Percentiles rank a stretch among this genome's conserved stretches.
Conservation (phyloP, 2,888 invertebrate genomes). For the Hybos culiciformis region DNA sequence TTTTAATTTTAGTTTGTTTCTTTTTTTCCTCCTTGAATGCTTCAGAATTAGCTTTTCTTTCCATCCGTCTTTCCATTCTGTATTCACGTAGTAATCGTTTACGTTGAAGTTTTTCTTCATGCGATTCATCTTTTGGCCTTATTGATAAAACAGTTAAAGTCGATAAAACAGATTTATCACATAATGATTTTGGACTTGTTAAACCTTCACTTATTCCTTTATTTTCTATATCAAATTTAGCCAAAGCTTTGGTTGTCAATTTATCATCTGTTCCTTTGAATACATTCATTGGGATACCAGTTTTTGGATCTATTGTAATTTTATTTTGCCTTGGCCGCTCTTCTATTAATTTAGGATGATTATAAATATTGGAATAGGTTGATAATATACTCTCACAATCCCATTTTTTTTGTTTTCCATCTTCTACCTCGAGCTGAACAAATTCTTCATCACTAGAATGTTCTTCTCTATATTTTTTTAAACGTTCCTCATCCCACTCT, state of each 20-base stretch:
- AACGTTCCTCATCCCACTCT: slow-evolving; percentile 37
- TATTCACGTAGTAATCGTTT: slow-evolving; percentile 69
- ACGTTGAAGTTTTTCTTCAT: slow-evolving; percentile 61
- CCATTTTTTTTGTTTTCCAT: slow-evolving; percentile 56
- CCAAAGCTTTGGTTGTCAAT: slow-evolving; percentile 54
- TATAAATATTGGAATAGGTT: slow-evolving; percentile 82
- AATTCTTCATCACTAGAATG: slow-evolving; percentile 43
- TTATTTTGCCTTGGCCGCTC: slow-evolving; percentile 46
- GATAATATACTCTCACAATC: slow-evolving; percentile 86
- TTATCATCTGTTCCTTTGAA: slow-evolving; percentile 45
- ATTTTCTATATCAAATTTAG: slow-evolving; percentile 45
- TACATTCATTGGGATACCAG: slow-evolving; percentile 59
- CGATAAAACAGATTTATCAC: slow-evolving; percentile 51
- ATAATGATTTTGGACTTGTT: slow-evolving; percentile 42
- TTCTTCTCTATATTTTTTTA: slow-evolving; percentile 25
- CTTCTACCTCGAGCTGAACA: slow-evolving; percentile 45
- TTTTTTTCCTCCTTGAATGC: slow-evolving; percentile 81
- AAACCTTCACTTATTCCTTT: slow-evolving; percentile 12
- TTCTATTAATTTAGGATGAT: slow-evolving; percentile 77
- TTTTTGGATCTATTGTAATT: slow-evolving; percentile 56
- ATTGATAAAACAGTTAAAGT: slow-evolving; percentile 54
- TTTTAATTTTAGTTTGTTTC: slow-evolving; percentile 58
- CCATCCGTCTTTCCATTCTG: slow-evolving; percentile 60
- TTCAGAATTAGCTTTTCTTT: slow-evolving; percentile 64
- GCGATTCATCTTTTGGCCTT: slow-evolving; percentile 60